These are phyloP conservation scores for Megaceryle maxima DNA, from an alignment of 2,113 vertebrate species.

Conservation along the genomic window DNA sequence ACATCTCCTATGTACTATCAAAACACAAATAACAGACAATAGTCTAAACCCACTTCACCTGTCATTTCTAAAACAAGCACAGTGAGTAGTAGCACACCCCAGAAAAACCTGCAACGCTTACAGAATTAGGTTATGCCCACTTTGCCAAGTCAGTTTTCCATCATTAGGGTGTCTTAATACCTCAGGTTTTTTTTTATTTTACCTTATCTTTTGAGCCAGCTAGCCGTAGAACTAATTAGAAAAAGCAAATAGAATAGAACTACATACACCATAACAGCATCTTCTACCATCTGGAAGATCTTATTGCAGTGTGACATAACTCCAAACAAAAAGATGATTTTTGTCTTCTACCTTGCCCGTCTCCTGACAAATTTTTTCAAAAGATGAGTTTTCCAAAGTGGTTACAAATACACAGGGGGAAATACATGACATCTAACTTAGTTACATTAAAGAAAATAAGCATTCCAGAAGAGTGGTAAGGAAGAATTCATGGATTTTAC, in stretches of 20 bases:
- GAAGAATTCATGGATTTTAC: not conserved
- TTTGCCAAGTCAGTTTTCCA: not conserved
- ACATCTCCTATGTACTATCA: not conserved
- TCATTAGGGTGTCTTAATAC: not conserved
- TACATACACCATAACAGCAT: not conserved
- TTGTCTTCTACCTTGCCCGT: not conserved
- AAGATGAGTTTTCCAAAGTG: not conserved
- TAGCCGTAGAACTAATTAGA: not conserved
- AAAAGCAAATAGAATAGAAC: not conserved
- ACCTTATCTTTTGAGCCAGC: not conserved
- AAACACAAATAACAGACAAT: not conserved
- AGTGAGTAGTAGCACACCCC: not conserved
- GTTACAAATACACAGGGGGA: not conserved
- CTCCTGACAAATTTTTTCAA: not conserved
- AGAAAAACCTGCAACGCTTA: not conserved
- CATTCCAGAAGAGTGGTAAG: not conserved
- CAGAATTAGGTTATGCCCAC: not conserved
- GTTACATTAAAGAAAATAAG: not conserved
- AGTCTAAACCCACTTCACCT: not conserved
- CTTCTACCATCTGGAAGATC: not conserved
- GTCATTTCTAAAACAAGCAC: not conserved
- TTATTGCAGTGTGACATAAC: rapidly evolving
- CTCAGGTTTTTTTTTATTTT: not conserved
- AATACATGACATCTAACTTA: not conserved
- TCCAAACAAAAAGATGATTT: not conserved